Evolutionary conservation across 2,113 vertebrate genomes (phyloP).

Genomic region (Manacus vitellinus): DNA sequence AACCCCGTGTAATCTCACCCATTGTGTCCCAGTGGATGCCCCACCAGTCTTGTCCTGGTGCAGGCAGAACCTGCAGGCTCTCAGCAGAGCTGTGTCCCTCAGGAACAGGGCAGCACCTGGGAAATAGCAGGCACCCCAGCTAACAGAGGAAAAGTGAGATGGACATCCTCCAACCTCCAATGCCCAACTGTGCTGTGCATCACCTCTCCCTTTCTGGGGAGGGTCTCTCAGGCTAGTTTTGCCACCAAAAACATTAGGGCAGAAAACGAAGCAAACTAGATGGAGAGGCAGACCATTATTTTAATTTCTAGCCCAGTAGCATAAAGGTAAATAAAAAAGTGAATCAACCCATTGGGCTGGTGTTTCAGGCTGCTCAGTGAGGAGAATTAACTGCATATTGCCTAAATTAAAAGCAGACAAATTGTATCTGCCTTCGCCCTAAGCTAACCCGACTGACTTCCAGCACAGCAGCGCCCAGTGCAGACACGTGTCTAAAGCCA

Average conservation of each 20-base stretch:
- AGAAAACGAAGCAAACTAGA: background rate
- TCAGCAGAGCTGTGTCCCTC: background rate
- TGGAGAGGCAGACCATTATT: background rate
- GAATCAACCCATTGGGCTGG: background rate
- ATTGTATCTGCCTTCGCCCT: background rate
- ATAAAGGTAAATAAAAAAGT: background rate
- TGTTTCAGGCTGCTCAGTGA: background rate
- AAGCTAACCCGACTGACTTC: no score
- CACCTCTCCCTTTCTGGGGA: background rate
- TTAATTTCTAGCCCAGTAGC: background rate
- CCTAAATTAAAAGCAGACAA: background rate
- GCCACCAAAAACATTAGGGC: background rate
- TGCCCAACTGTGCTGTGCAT: background rate
- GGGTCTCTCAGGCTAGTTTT: background rate
- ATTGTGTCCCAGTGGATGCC: background rate
- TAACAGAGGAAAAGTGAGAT: background rate
- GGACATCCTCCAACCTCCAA: background rate
- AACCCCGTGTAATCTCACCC: background rate
- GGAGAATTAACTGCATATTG: background rate
- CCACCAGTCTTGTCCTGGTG: background rate
- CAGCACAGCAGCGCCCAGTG: background rate
- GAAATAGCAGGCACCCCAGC: background rate
- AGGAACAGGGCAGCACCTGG: background rate
- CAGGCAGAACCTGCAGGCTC: background rate
- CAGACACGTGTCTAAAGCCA: accelerated